phyloP scores from a whole-genome alignment of 2,797 vertebrate genomes.

The Myotis planiceps region DNA sequence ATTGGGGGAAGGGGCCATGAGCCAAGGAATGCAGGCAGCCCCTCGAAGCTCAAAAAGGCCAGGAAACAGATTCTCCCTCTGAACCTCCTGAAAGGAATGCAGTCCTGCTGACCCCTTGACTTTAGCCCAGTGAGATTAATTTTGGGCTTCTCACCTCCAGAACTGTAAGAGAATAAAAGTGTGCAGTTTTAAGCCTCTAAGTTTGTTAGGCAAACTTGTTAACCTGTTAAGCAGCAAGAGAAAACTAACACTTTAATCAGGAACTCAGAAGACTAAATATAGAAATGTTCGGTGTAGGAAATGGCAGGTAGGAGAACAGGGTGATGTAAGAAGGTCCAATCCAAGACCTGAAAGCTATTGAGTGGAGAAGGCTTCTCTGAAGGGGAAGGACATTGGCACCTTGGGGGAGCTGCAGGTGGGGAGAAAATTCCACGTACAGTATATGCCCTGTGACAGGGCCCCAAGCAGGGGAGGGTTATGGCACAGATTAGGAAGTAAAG shows the following conservation, averaged over 20 bases:
- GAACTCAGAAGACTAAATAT: background rate
- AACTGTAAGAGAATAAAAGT: background rate
- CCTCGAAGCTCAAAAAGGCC: too few species aligned
- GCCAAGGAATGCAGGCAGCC: too few species aligned
- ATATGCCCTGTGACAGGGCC: background rate
- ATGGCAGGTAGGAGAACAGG: background rate
- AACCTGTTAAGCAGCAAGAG: background rate
- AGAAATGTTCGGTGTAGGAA: background rate
- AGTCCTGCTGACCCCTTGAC: background rate
- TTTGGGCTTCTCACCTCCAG: background rate
- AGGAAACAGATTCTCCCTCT: too few species aligned
- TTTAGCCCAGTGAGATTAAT: background rate
- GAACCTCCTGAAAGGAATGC: background rate
- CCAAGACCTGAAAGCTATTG: background rate
- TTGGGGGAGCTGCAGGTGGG: rapidly evolving
- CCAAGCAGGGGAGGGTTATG: background rate
- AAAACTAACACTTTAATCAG: background rate
- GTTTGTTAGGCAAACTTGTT: background rate
- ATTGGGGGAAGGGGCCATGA: too few species aligned
- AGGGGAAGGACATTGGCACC: background rate
- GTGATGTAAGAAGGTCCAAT: too few species aligned
- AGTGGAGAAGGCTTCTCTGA: background rate
- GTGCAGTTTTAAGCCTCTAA: background rate
- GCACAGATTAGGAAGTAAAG: background rate
- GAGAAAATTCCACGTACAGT: rapidly evolving